A percentile compares a stretch with the other conserved stretches of the same genome.
These are phyloP conservation scores for Phthorimaea operculella DNA, from an alignment of 1,140 invertebrate genomes.

Conservation along the genomic window DNA sequence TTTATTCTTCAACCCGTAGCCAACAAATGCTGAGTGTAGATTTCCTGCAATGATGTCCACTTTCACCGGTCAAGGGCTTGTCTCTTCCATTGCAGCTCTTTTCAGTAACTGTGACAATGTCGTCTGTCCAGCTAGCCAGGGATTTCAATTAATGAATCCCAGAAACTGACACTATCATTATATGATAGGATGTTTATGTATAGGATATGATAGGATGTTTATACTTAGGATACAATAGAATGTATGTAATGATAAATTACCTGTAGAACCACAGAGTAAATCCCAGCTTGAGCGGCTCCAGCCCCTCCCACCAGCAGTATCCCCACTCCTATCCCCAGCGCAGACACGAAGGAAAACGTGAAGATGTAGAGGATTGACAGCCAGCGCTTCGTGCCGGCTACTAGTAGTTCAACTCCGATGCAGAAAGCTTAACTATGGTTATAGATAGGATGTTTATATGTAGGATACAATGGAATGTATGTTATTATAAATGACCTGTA, in stretches of 20 bases:
- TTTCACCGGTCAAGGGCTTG: no score
- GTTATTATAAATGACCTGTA: conserved; percentile 48
- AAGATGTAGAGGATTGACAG: conserved; percentile 54
- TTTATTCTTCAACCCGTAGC: no score
- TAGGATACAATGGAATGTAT: not conserved
- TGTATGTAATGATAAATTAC: no score
- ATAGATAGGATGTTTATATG: not conserved
- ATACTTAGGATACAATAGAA: not conserved
- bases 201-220: not conserved
- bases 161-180: no score
- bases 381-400: conserved; percentile 69
- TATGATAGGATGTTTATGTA: no score
- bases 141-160: no score
- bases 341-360: conserved; percentile 81
- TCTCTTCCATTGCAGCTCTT: no score
- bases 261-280: conserved; percentile 56
- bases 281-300: conserved; percentile 60
- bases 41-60: no score
- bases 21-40: no score
- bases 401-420: conserved; percentile 81
- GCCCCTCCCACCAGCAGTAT: conserved; percentile 70
- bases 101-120: no score
- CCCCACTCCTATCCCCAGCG: conserved; percentile 80
- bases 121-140: no score
- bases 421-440: no score